phyloP scores from a whole-genome alignment of 23 tunicate species.

The Trididemnum clinides region DNA sequence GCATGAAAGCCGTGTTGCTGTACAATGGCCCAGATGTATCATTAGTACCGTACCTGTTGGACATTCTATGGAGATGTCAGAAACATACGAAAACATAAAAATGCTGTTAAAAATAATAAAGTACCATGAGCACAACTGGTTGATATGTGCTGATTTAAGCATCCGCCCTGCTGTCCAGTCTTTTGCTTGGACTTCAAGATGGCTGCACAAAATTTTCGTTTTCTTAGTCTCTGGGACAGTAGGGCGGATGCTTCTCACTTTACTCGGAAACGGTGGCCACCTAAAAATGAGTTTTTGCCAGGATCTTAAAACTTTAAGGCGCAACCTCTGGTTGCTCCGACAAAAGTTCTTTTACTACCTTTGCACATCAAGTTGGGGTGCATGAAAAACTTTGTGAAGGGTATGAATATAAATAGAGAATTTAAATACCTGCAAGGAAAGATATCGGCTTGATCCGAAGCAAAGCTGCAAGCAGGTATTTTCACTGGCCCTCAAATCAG shows the following conservation, averaged over 20 bases:
- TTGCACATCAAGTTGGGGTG: slow-evolving; percentile 20
- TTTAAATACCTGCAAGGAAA: slow-evolving; percentile 18
- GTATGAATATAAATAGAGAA: not conserved
- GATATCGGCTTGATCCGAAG: not conserved
- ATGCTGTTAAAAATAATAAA: not conserved
- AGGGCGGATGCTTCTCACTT: not conserved
- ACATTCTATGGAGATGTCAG: not conserved
- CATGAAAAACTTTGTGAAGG: slow-evolving; percentile 36
- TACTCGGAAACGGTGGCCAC: not conserved
- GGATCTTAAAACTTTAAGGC: slow-evolving; percentile 10
- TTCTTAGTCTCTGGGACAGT: slow-evolving; percentile 1
- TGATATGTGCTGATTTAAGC: slow-evolving; percentile 26
- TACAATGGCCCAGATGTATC: slow-evolving; percentile 2
- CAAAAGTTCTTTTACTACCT: slow-evolving; percentile 3
- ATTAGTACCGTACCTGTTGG: not conserved
- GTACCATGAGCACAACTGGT: slow-evolving; percentile 19
- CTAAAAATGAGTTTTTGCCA: not conserved
- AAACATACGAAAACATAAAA: slow-evolving; percentile 25
- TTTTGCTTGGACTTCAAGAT: slow-evolving; percentile 21
- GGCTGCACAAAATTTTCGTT: slow-evolving; percentile 9
- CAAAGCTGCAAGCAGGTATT: slow-evolving; percentile 24
- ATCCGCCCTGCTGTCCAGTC: no score
- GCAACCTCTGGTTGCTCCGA: slow-evolving; percentile 13
- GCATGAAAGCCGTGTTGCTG: slow-evolving; percentile 27
- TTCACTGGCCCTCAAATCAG: slow-evolving; percentile 31